Evolutionary conservation across 2,113 vertebrate species (phyloP), one percentile per base, ranked within the genome.

Genomic region (Phrynocephalus versicolor): DNA sequence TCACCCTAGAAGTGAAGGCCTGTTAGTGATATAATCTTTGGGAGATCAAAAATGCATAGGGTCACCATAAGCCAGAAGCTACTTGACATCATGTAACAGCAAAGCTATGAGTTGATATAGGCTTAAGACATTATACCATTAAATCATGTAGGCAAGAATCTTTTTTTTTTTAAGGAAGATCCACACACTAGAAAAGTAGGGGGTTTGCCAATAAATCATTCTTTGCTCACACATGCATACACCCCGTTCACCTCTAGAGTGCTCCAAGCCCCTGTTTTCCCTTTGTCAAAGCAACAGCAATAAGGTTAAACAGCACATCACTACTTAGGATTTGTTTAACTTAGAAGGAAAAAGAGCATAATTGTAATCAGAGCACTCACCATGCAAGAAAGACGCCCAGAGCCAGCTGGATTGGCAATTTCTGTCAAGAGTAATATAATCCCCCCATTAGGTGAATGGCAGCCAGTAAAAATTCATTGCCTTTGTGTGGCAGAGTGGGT

Each of bases 361-460:
- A 84, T 74, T 78, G 30, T 27, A 37, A 51, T 91, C 84, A 88
- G 88, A 89, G 81, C 30, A 77, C 6, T 45, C 51, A 73, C 67
- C 27, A 88, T 70, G 75, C 74, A 90, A 72, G 67, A 87, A 91
- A 82, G 16, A 25, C 81, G 51, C 19, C 33, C 87, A 69, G 86
- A 81, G 89, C 85, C 91, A 93, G 89, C 92, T 94, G 88, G 88
- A 90, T 25, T 76, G 82, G 73, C 37, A 94, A 73, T 62, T 45
- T 93, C 87, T 88, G 65, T 93, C 81, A 91, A 88, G 16, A 92
- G 58, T 90, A 87, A 88, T 73, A 85, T 87, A 91, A 92, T 82
- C 51, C 89, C 91, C 55, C 21, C 45, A 82, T 88, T 93, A 90
- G n/a, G 89, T 95, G 90, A 94, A 94, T 85, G 89, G 76, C 78